These are phyloP conservation scores for Lutjanus argentimaculatus DNA, from an alignment of 2,797 vertebrate genomes.

Conservation along the genomic window DNA sequence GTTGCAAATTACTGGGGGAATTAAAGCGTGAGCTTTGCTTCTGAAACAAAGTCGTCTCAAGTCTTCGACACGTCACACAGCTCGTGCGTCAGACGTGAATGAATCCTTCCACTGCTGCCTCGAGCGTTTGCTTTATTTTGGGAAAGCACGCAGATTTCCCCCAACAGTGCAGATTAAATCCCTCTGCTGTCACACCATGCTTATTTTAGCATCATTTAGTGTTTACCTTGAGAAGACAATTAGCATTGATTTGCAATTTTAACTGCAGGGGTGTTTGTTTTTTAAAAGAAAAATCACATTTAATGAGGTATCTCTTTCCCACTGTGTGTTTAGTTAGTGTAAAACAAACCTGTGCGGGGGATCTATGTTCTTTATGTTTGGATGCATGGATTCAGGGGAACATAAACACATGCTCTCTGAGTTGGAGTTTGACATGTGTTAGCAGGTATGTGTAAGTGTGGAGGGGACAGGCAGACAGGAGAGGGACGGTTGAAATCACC, in stretches of 20 bases:
- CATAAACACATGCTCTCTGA: slow-evolving; percentile 51
- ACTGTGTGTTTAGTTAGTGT: slow-evolving; percentile 25
- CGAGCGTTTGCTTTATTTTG: slow-evolving; percentile 35
- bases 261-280: slow-evolving; percentile 52
- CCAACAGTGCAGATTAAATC: slow-evolving; percentile 41
- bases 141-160: slow-evolving; percentile 35
- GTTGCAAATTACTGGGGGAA: slow-evolving; percentile 56
- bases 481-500: slow-evolving; percentile 55
- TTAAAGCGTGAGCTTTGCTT: slow-evolving; percentile 46
- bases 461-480: slow-evolving; percentile 45
- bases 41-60: slow-evolving; percentile 17
- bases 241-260: slow-evolving; percentile 58
- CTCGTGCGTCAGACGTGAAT: slow-evolving; percentile 35
- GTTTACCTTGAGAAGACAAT: slow-evolving; percentile 64
- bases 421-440: slow-evolving; percentile 39
- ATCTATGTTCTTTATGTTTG: slow-evolving; percentile 35
- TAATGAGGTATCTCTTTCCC: slow-evolving; percentile 37
- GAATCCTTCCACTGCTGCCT: slow-evolving; percentile 21
- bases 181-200: slow-evolving; percentile 48
- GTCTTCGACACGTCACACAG: slow-evolving; percentile 22
- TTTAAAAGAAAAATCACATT: slow-evolving; percentile 22
- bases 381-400: slow-evolving; percentile 22
- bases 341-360: slow-evolving; percentile 32
- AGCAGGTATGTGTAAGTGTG: slow-evolving; percentile 49
- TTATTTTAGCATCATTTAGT: slow-evolving; percentile 51